phyloP scores from a whole-genome alignment of 2,888 invertebrate species.

The Stenoptilia bipunctidactyla region DNA sequence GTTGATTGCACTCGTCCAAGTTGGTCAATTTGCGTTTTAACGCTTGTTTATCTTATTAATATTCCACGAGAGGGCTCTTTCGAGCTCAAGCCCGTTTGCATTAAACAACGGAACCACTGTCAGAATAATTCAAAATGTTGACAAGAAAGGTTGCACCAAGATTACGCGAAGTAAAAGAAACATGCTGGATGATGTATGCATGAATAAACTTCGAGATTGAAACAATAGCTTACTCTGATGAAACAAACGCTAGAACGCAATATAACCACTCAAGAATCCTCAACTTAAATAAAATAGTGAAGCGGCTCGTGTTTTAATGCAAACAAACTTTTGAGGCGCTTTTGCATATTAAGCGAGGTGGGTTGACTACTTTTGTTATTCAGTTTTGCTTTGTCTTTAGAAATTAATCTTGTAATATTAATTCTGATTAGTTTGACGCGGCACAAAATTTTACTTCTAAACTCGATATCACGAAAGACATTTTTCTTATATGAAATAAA shows the following conservation, averaged over 20 bases:
- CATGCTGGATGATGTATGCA: slow-evolving; percentile 50
- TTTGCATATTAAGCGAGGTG: slow-evolving; percentile 72
- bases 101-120: slow-evolving; percentile 63
- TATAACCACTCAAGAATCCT: slow-evolving; percentile 67
- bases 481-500: slow-evolving; percentile 15
- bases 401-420: slow-evolving; percentile 17
- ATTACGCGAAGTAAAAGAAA: slow-evolving; percentile 31
- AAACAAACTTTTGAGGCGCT: slow-evolving; percentile 71
- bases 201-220: slow-evolving; percentile 34
- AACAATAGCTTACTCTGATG: slow-evolving; percentile 34
- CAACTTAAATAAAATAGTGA: slow-evolving; percentile 69
- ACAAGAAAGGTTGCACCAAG: slow-evolving; percentile 43
- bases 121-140: slow-evolving; percentile 17
- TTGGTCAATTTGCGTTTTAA: slow-evolving; percentile 69
- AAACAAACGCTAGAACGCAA: slow-evolving; percentile 69
- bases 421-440: slow-evolving; percentile 3
- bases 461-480: slow-evolving; percentile 56
- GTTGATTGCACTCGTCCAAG: slow-evolving; percentile 60
- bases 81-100: slow-evolving; percentile 61
- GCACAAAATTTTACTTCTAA: slow-evolving; percentile 11
- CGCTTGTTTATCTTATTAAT: slow-evolving; percentile 44
- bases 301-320: slow-evolving; percentile 72
- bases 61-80: slow-evolving; percentile 26
- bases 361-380: slow-evolving; percentile 67
- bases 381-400: slow-evolving; percentile 65